Evolutionary conservation across 30 jellyfish, hydroid and myxozoan species (phyloP).

Genomic region (Aurelia coerulea): DNA sequence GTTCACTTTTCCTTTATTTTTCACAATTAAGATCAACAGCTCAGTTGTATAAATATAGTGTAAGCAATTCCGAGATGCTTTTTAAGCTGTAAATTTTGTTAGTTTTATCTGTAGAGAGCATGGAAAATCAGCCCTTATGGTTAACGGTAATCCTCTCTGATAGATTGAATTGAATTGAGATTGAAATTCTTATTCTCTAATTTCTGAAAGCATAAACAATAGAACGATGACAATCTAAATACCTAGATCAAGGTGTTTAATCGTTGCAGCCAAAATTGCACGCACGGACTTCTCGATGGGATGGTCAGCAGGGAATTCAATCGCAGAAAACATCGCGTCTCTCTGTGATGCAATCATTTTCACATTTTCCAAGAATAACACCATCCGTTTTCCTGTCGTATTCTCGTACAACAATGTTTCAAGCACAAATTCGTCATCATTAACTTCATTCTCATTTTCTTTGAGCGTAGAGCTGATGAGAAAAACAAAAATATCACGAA

Average conservation of each 20-base stretch:
- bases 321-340: conserved; percentile 45
- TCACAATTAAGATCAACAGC: no score
- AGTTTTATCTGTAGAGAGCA: no score
- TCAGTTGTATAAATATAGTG: no score
- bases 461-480: conserved; percentile 3
- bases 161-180: no score
- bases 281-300: conserved; percentile 59
- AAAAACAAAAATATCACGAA: background rate
- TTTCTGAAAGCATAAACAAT: no score
- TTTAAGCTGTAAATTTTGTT: no score
- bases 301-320: conserved; percentile 36
- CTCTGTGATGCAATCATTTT: conserved; percentile 24
- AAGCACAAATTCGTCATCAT: conserved; percentile 23
- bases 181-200: no score
- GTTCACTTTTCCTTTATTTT: no score
- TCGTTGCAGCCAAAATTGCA: conserved; percentile 35
- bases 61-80: no score
- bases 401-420: conserved; percentile 32
- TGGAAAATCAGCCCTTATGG: no score
- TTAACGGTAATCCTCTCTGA: no score
- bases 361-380: conserved; percentile 27
- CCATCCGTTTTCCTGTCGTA: background rate
- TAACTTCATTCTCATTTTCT: background rate
- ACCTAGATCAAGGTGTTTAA: conserved; percentile 63
- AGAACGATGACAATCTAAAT: background rate